Base-by-base conservation (phyloP, 2,797 vertebrate species). In the Gastrophryne carolinensis region DNA sequence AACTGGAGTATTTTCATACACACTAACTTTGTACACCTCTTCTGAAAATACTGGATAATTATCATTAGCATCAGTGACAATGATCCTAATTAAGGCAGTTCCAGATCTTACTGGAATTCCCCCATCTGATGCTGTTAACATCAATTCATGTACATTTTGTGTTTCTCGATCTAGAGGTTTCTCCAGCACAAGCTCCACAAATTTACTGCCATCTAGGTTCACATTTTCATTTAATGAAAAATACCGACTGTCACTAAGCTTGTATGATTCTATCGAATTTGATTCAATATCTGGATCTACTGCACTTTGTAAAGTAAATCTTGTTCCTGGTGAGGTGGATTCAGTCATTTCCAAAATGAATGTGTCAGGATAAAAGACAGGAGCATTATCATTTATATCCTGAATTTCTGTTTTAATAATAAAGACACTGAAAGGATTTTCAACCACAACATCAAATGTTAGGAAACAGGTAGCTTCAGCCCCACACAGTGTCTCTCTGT, bases 61-160 rank as follows among this genome's bases (percentile, higher is more conserved):
- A 79, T 93, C 92, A 80, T 92, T 93, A 7, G 83, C 87, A 82
- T 92, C 91, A 5, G 89, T 49, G 0, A 93, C 88, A 79, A 73
- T 84, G 41, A 94, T 60, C 6, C 83, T 84, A 10, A 93, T 84
- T 4, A 77, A 11, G 8, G 86, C 73, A 30, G 80, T 89, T 10
- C 89, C 86, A 60, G 89, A 89, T 41, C 15, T 87, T 5, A 83
- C 80, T 26, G 91, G 91, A 49, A 84, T 81, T 0, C 90, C 92
- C 3, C 87, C 88, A 81, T 92, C 91, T 26, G 77, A 61, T 34
- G 90, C 91, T 10, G 66, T 80, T 39, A 73, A 27, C 27, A 63
- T 63, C 10, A 72, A 3, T 30, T 72, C 32, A 54, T 73, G 58
- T 53, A 41, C 27, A 5, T 26, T 41, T 61, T 86, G 79, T 26